Evolutionary conservation across 2,113 vertebrate genomes (phyloP).

Genomic region (Pelmatolapia mariae): DNA sequence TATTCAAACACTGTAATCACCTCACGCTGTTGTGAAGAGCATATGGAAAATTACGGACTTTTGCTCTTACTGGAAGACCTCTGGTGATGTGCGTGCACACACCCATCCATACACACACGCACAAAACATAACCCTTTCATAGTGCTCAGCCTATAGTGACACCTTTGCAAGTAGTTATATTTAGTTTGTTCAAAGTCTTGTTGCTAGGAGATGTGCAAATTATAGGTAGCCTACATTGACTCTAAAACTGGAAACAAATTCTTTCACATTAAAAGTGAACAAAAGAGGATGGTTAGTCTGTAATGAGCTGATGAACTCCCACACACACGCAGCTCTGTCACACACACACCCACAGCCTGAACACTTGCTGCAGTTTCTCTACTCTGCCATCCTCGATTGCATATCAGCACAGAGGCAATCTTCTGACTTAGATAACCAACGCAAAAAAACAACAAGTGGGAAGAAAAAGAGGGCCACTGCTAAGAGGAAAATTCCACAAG

Average conservation of each 20-base stretch:
- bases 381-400: not conserved
- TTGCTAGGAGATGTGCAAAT: slow-evolving; percentile 76
- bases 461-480: not conserved
- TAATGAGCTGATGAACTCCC: slow-evolving; percentile 48
- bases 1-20: not conserved
- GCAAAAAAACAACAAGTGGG: not conserved
- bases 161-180: slow-evolving; percentile 63
- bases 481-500: not conserved
- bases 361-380: slow-evolving; percentile 2
- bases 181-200: slow-evolving; percentile 69
- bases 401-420: not conserved
- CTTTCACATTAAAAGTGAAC: slow-evolving; percentile 47
- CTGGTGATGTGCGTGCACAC: not conserved
- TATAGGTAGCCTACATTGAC: slow-evolving; percentile 54
- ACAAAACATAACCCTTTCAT: not conserved
- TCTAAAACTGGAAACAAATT: slow-evolving; percentile 58
- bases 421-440: not conserved
- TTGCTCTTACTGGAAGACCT: not conserved
- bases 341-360: slow-evolving; percentile 27
- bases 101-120: not conserved
- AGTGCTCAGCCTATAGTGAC: slow-evolving; percentile 25
- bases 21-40: not conserved
- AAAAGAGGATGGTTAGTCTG: slow-evolving; percentile 33
- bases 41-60: not conserved
- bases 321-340: slow-evolving; percentile 13